Evolutionary conservation across 2,113 vertebrate genomes (phyloP), one percentile per base, ranked within the genome.

Genomic region (Theropithecus gelada): DNA sequence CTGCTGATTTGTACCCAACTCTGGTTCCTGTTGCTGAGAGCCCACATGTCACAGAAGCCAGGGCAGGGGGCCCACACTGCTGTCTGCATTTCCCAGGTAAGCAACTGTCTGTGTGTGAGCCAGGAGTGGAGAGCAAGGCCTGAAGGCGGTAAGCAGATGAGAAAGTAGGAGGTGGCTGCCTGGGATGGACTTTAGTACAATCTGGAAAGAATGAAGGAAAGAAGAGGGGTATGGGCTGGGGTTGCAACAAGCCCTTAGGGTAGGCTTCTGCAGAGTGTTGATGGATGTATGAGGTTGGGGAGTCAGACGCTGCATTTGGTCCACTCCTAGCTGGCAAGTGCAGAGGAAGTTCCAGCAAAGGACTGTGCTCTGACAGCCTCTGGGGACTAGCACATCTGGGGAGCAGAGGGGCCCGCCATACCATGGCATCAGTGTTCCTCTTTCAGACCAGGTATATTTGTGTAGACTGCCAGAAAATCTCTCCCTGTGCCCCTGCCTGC

Each of bases 61-160:
- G 52, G 30, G 35, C 22, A n/a, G 79, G 6, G 11, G 6, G 1
- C 25, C 38, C 40, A 23, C 8, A 0, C 50, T 14, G 30, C 50
- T 27, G 8, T 55, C 68, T 80, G 82, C 88, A 35, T 80, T 88
- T 92, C 68, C n/a, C 81, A 96, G 88, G 95, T 97, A 92, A 96
- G 95, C 84, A 40, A 70, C 12, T 35, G 7, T n/a, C 11, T 55
- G 48, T 66, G 68, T 88, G 59, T 18, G 57, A 89, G 72, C 9
- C 45, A 76, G 52, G 79, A 17, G 45, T 73, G 22, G 50, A 13
- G 61, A 93, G 72, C 40, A 43, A 93, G 22, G 64, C 64, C 94
- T 89, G 45, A 79, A 75, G 72, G 35, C 55, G 13, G 80, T 22
- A 43, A 61, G 79, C 61, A 92, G 81, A 45, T 35, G 48, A 75